Conservation (phyloP, 1,140 invertebrate species). For the Magallana ariakensis region DNA sequence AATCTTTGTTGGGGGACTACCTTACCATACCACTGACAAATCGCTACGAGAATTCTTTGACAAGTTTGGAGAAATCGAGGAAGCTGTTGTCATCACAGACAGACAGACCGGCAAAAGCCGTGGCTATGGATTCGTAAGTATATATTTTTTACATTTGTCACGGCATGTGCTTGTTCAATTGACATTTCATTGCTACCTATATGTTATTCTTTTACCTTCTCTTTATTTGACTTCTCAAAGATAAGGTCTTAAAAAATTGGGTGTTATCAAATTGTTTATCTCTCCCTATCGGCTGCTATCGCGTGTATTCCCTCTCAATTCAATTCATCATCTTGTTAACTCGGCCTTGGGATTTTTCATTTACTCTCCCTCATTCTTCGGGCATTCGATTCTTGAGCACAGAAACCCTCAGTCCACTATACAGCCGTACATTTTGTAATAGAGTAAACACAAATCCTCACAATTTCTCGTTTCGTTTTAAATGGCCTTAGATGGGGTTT, state of each 20-base stretch:
- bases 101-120: slow-evolving; percentile 97
- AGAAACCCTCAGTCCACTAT: background rate
- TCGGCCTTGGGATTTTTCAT: slow-evolving; percentile 12
- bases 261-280: slow-evolving; percentile 26
- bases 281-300: slow-evolving; percentile 28
- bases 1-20: slow-evolving; percentile 97
- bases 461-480: slow-evolving; percentile 29
- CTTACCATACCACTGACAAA: slow-evolving; percentile 98
- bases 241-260: slow-evolving; percentile 27
- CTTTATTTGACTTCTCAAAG: slow-evolving; percentile 5
- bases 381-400: background rate
- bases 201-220: background rate
- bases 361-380: background rate
- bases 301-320: background rate
- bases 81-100: slow-evolving; percentile 98
- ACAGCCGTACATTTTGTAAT: background rate
- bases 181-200: background rate
- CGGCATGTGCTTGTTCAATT: background rate
- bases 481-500: slow-evolving; percentile 11
- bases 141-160: background rate
- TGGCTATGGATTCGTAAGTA: slow-evolving; percentile 99
- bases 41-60: slow-evolving; percentile 97
- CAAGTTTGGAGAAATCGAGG: slow-evolving; percentile 97
- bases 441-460: slow-evolving; percentile 4
- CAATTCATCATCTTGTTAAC: slow-evolving; percentile 26